Evolutionary conservation across 2,888 invertebrate genomes (phyloP), one percentile per base, ranked within the genome.

Genomic region (Rambutsinella grinnellia): DNA sequence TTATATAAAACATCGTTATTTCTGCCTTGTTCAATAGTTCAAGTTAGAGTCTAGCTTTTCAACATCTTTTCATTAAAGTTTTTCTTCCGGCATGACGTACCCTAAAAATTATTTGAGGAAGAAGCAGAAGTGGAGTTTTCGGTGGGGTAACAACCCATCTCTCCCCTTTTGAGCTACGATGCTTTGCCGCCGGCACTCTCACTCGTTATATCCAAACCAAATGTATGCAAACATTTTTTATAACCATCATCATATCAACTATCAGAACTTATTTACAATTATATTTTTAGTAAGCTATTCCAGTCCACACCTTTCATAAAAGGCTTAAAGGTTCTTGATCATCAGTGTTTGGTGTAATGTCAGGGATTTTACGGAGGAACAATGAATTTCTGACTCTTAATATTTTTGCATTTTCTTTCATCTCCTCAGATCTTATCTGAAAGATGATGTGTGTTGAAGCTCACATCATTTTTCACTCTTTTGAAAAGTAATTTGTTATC

Each of bases 31-130:
- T 60, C 62, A 53, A 61, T 53, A 47, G 58, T 36, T 13, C 36
- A 74, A 60, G 15, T 51, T 46, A 53, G 24, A 49, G 61, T 57
- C 74, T 75, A 23, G 57, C 80, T 78, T 80, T 79, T 81, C 80
- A 82, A 78, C 81, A 81, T 82, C 82, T 80, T 82, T 82, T 82
- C 82, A 82, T 82, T 82, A 81, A 82, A 81, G 57, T 80, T 82
- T n/a, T 76, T 79, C 82, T 80, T 82, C 80, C 76, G 75, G 79
- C 79, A 63, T 51, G 53, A 24, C 23, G 54, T 54, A 8, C 36
- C 36, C 36, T 13, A 36, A 36, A 36, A 36, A 36, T 36, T 36
- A 36, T 36, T 8, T 21, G 28, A 1, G 3, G 8, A 51, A 27
- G 54, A 54, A 54, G 47, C 13, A 19, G 54, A 23, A 27, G 54